Evolutionary conservation across 1,140 invertebrate species (phyloP).

Genomic region (Drosophila fuyamai): DNA sequence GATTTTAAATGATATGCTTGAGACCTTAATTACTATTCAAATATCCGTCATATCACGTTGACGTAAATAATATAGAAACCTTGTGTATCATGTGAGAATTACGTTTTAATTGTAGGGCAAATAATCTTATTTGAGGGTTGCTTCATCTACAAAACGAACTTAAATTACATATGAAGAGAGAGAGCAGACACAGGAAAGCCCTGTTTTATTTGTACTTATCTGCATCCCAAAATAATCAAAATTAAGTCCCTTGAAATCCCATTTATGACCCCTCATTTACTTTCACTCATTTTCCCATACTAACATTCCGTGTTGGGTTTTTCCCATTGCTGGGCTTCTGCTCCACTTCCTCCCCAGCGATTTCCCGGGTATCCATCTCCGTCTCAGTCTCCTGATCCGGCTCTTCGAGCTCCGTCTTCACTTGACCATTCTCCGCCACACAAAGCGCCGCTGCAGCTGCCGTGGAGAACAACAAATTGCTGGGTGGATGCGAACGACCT

Average conservation of each 20-base stretch:
- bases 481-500: slow-evolving; percentile 57
- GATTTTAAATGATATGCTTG: background rate
- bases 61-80: slow-evolving; percentile 1
- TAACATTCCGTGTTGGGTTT: slow-evolving; percentile 39
- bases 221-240: slow-evolving; percentile 32
- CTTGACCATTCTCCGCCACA: slow-evolving; percentile 37
- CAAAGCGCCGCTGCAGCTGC: slow-evolving; percentile 13
- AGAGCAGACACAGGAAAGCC: slow-evolving; percentile 25
- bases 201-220: slow-evolving; percentile 32
- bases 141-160: slow-evolving; percentile 5
- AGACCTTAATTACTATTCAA: slow-evolving; percentile 5
- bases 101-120: slow-evolving; percentile 25
- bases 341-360: slow-evolving; percentile 5
- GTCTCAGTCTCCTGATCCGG: slow-evolving; percentile 12
- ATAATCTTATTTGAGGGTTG: slow-evolving; percentile 24
- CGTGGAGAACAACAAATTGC: slow-evolving; percentile 78
- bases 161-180: slow-evolving; percentile 12
- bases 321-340: slow-evolving; percentile 16
- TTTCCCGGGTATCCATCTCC: slow-evolving; percentile 3
- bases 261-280: slow-evolving; percentile 47
- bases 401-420: slow-evolving; percentile 46
- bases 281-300: slow-evolving; percentile 37
- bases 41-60: background rate
- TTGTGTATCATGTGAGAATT: slow-evolving; percentile 22
- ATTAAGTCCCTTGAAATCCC: slow-evolving; percentile 26